Conservation (phyloP, 2,113 vertebrate species). For the Neodontobutis hainanensis region DNA sequence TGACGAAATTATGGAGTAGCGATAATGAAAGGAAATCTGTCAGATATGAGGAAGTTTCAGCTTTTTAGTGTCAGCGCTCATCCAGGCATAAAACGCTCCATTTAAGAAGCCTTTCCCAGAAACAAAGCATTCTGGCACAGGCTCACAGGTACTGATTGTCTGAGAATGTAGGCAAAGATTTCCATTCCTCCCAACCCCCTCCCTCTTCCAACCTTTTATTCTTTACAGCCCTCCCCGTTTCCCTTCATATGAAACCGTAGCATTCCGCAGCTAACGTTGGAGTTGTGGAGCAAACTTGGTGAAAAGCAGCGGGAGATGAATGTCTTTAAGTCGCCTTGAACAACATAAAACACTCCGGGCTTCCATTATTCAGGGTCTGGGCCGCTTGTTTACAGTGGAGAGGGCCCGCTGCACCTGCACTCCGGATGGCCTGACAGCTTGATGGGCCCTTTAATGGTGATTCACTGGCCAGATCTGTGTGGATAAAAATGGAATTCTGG, state of each 20-base stretch:
- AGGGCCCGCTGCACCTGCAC: slow-evolving; percentile 70
- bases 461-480: slow-evolving; percentile 80
- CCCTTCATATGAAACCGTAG: not conserved
- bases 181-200: slow-evolving; percentile 28
- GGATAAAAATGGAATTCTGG: slow-evolving; percentile 83
- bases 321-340: slow-evolving; percentile 72
- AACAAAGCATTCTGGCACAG: slow-evolving; percentile 66
- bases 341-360: slow-evolving; percentile 70
- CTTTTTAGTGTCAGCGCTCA: slow-evolving; percentile 71
- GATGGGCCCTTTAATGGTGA: slow-evolving; percentile 81
- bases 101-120: slow-evolving; percentile 59
- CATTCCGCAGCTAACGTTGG: no score
- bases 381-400: slow-evolving; percentile 79
- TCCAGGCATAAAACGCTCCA: slow-evolving; percentile 69
- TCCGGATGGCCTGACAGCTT: slow-evolving; percentile 78
- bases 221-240: slow-evolving; percentile 23
- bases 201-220: slow-evolving; percentile 6
- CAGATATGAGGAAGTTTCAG: slow-evolving; percentile 67
- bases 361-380: slow-evolving; percentile 75
- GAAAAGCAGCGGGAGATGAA: slow-evolving; percentile 73
- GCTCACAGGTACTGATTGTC: slow-evolving; percentile 65
- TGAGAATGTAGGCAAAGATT: slow-evolving; percentile 61
- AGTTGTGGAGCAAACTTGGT: slow-evolving; percentile 70
- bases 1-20: slow-evolving; percentile 65
- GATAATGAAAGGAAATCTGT: slow-evolving; percentile 75